Base-by-base conservation (phyloP, 2,113 vertebrate genomes). In the Pachyramphus minor region DNA sequence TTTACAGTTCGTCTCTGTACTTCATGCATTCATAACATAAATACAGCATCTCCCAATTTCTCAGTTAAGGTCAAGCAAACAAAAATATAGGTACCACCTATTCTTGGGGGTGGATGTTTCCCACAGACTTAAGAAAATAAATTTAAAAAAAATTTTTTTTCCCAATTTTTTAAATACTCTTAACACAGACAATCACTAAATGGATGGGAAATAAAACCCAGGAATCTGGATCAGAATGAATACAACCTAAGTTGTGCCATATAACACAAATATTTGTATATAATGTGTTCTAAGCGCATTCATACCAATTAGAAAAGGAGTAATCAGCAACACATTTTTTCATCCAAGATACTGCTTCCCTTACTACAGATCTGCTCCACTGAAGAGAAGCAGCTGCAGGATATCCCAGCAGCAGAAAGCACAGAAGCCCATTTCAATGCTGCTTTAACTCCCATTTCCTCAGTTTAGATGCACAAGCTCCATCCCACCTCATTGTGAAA, bases 171-270 rank as follows among this genome's bases (percentile, higher is more conserved):
- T 16, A 23, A 82, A 33, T 67, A 44, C 2, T 63, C 6, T 20
- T 0, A 3, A 55, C 35, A 30, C 10, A 33, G 33, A 33, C 20
- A 68, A 24, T 44, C 52, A 60, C 11, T 18, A 68, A 82, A 64
- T 28, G 16, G 11, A 31, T 30, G 8, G 15, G 28, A 66, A 60
- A 2, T 15, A 37, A 84, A 42, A 28, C 5, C 7, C 8, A 24
- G 9, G 41, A 49, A 59, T 90, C 62, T 60, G 16, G 12, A 27
- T 85, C 24, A 71, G 80, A 35, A 63, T 7, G 5, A 53, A 58
- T 8, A 37, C 1, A 27, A 44, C 3, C 2, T 1, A 0, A 66
- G 15, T 58, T 67, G 13, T 14, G n/a, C 2, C 63, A 20, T 13
- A 15, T 30, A 69, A 58, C 21, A 18, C 6, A 76, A 62, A 79